Evolutionary conservation across 2,113 vertebrate species (phyloP).

Genomic region (Malurus cyaneus): DNA sequence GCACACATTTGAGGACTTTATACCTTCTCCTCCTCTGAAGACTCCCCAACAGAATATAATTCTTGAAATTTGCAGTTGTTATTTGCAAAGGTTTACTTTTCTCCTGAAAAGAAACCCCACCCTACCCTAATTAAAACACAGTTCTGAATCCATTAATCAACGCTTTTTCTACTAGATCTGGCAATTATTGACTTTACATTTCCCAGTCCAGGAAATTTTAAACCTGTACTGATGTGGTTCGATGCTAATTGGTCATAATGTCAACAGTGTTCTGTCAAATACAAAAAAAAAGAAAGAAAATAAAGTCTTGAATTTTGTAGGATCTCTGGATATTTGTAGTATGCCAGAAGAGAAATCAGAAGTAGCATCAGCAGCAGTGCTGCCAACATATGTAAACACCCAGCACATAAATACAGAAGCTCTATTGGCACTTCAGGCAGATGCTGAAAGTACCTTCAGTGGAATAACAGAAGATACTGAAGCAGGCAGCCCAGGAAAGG

Average conservation of each 20-base stretch:
- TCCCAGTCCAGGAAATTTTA: background rate
- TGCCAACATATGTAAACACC: conserved; percentile 90
- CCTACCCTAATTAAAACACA: background rate
- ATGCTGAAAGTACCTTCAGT: conserved; percentile 70
- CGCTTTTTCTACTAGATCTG: background rate
- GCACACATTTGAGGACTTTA: background rate
- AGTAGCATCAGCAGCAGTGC: conserved; percentile 64
- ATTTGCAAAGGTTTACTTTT: background rate
- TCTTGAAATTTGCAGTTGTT: background rate
- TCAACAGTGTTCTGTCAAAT: background rate
- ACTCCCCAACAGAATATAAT: background rate
- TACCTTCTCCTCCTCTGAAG: background rate
- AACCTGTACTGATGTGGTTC: background rate
- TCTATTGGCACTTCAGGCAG: conserved; percentile 75
- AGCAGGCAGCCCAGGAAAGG: conserved; percentile 86
- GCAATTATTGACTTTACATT: background rate
- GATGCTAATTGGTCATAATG: background rate
- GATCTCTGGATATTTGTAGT: conserved; percentile 83
- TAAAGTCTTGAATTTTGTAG: conserved; percentile 65
- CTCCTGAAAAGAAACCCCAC: background rate
- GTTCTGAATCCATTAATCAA: background rate
- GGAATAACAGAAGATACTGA: conserved; percentile 66
- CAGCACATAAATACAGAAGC: conserved; percentile 84
- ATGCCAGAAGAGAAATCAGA: conserved; percentile 78
- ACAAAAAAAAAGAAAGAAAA: background rate